Evolutionary conservation across 2,888 invertebrate genomes (phyloP).

Genomic region (Eupithecia abbreviata): DNA sequence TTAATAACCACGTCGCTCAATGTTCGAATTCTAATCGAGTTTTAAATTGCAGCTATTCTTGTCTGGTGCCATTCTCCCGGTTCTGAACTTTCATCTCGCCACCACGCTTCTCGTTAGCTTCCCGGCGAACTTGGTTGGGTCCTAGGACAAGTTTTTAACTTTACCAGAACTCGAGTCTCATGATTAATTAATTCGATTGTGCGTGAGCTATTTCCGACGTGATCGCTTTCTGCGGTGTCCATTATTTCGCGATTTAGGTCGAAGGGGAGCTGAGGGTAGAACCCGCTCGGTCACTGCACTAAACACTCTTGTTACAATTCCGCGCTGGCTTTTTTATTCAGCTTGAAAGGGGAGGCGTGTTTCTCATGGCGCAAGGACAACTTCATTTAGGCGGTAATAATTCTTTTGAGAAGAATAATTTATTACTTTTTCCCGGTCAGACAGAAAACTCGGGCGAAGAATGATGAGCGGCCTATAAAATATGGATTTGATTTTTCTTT

Average conservation of each 20-base stretch:
- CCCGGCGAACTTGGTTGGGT: conserved; percentile 76
- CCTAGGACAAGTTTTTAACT: conserved; percentile 80
- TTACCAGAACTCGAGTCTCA: conserved; percentile 68
- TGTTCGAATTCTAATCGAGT: conserved; percentile 82
- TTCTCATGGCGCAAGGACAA: conserved; percentile 57
- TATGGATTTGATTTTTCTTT: conserved; percentile 44
- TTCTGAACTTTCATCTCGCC: conserved; percentile 75
- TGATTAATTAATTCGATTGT: conserved; percentile 84
- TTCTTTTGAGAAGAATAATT: conserved; percentile 49
- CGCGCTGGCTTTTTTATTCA: conserved; percentile 59
- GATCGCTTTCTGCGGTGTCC: conserved; percentile 70
- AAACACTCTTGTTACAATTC: conserved; percentile 71
- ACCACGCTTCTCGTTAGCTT: conserved; percentile 80
- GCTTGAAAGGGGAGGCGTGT: conserved; percentile 61
- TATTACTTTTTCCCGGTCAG: conserved; percentile 47
- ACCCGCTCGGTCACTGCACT: conserved; percentile 76
- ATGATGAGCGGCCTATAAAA: conserved; percentile 45
- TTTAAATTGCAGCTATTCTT: conserved; percentile 83
- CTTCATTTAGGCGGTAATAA: conserved; percentile 62
- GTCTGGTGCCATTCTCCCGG: conserved; percentile 69
- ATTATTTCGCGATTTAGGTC: conserved; percentile 77
- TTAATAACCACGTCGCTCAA: conserved; percentile 76
- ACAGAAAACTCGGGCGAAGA: conserved; percentile 40
- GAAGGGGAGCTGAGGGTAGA: conserved; percentile 65
- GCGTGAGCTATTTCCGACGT: conserved; percentile 73